Base-by-base conservation (phyloP, 1,140 invertebrate genomes). In the Magallana angulata region DNA sequence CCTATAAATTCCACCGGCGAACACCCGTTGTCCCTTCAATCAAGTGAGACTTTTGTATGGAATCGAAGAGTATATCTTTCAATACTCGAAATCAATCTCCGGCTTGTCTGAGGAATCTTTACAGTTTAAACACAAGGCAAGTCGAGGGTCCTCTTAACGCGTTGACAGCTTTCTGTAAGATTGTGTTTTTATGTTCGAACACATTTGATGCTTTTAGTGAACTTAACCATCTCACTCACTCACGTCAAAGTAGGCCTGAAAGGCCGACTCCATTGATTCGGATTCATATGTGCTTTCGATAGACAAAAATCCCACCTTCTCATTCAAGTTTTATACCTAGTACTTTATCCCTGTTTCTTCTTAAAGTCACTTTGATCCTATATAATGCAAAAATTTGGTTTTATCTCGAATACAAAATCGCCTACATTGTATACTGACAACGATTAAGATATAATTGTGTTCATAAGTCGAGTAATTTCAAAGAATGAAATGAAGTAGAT, bases 131-230 rank as follows among this genome's bases (percentile, higher is more conserved):
- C 68, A 76, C 68, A 30, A 76, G 18, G 36, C 16, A 76, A 76
- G 11, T 76, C 24, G 8, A 76, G 68, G 12, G 24, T 76, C 68
- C 14, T 30, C 68, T 76, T 76, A 24, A 76, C 68, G 30, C 64
- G 36, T 36, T 12, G 24, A 24, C 9, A 0, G 68, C 24, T 30
- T 76, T 76, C 36, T 76, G 36, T 30, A 36, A 36, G 68, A 76
- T 76, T 76, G 68, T 30, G 24, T 76, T 76, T 76, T 76, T 30
- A 36, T 76, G 68, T 30, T 76, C 18, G 24, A 30, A 12, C 7
- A 30, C 18, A 76, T 76, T 76, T 76, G 36, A 36, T 76, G 68
- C 68, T 76, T 76, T 76, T 76, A 76, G 68, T 18, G 36, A 76
- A 76, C 24, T 76, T 30, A 48, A 76, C 24, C 68, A 76, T 30